These are phyloP conservation scores for Meghimatium bilineatum DNA, from an alignment of 2,888 invertebrate genomes.

Conservation along the genomic window DNA sequence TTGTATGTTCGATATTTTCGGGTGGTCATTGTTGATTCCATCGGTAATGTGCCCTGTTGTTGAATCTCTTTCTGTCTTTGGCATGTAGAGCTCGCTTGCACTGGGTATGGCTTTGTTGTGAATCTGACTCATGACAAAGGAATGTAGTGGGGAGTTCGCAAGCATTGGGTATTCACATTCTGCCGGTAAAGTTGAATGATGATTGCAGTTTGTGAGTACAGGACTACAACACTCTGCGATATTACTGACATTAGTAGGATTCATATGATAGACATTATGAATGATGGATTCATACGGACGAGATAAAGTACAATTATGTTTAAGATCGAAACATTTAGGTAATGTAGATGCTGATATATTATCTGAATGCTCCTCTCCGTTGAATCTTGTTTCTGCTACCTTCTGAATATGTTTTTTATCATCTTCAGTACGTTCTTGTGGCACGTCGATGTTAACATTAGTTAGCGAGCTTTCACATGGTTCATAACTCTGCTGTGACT, in stretches of 20 bases:
- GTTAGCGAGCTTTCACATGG: neutral
- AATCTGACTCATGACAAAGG: neutral
- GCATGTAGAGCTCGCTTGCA: neutral
- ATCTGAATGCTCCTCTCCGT: neutral
- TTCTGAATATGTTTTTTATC: neutral
- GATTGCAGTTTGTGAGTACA: neutral
- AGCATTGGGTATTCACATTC: neutral
- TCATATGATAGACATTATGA: neutral
- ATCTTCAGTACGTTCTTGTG: neutral
- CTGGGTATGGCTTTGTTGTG: neutral
- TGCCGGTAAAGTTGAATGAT: neutral
- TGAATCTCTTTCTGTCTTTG: neutral
- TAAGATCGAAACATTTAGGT: constrained; percentile 34
- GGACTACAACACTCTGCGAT: neutral
- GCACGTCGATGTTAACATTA: neutral
- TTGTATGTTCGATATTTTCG: neutral
- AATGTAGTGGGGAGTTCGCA: neutral
- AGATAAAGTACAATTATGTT: constrained; percentile 32
- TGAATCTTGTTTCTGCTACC: constrained; percentile 37
- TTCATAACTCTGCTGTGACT: neutral
- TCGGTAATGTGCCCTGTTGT: neutral
- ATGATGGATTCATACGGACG: neutral
- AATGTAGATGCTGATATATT: neutral
- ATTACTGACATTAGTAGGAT: neutral
- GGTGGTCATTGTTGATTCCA: neutral